Conservation (phyloP, 2,888 invertebrate species). For the Gastrophysa polygoni region DNA sequence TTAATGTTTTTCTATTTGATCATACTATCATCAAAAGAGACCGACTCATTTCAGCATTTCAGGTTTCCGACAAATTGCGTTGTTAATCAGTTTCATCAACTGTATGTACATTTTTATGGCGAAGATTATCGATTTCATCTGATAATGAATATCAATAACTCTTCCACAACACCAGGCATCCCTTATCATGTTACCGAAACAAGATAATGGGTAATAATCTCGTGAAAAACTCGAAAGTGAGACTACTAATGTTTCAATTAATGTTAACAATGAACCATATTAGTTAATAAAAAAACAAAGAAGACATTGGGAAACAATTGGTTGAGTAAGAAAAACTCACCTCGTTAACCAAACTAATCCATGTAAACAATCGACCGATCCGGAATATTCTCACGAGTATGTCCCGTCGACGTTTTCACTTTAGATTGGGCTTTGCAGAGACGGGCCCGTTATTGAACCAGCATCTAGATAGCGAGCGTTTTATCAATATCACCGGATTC, state of each 20-base stretch:
- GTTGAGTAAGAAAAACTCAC: conserved; percentile 16
- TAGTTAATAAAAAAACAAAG: conserved; percentile 8
- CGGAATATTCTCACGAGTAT: conserved; percentile 18
- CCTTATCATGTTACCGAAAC: conserved; percentile 2
- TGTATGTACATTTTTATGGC: background rate
- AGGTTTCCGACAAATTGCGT: too few relatives aligned
- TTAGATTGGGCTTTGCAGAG: background rate
- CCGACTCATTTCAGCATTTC: too few relatives aligned
- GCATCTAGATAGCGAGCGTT: conserved; percentile 22
- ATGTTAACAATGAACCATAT: conserved; percentile 6
- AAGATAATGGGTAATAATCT: conserved; percentile 3
- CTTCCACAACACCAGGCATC: background rate
- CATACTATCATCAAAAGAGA: too few relatives aligned
- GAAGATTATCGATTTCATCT: background rate
- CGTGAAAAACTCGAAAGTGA: background rate
- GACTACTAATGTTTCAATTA: conserved; percentile 8
- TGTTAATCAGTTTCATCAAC: background rate
- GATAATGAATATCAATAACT: background rate
- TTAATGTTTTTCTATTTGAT: too few relatives aligned
- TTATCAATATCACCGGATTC: conserved; percentile 29
- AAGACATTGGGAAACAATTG: conserved; percentile 16
- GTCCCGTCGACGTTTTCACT: conserved; percentile 11
- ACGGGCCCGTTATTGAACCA: background rate
- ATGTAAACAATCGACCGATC: conserved; percentile 14
- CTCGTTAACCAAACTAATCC: conserved; percentile 15